Evolutionary conservation across 2,113 vertebrate species (phyloP).

Genomic region (Oncorhynchus kisutch): DNA sequence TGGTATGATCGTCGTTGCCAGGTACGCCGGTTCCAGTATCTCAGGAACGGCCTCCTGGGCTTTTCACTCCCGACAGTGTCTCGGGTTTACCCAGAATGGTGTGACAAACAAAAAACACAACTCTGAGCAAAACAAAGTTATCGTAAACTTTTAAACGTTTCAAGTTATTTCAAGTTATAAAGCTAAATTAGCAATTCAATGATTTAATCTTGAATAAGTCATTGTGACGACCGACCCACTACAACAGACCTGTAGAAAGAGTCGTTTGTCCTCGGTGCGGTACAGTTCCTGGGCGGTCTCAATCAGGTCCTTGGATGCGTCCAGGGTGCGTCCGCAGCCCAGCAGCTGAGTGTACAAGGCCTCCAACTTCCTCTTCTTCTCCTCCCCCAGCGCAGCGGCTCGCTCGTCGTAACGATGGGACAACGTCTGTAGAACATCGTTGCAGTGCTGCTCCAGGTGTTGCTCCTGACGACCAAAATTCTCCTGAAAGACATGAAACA

Average conservation of each 20-base stretch:
- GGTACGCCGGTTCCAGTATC: too few species aligned
- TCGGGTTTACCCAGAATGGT: too few species aligned
- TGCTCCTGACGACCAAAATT: slow-evolving; percentile 92
- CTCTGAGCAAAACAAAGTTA: too few species aligned
- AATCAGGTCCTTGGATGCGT: slow-evolving; percentile 86
- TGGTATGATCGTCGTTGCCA: too few species aligned
- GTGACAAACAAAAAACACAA: too few species aligned
- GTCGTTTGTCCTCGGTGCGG: slow-evolving; percentile 77
- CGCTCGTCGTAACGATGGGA: slow-evolving; percentile 84
- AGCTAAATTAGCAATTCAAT: too few species aligned
- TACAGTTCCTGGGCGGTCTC: slow-evolving; percentile 82
- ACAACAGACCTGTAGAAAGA: slow-evolving; percentile 84
- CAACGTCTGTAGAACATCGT: slow-evolving; percentile 86
- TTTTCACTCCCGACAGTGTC: too few species aligned
- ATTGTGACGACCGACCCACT: not conserved
- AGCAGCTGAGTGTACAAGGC: slow-evolving; percentile 87
- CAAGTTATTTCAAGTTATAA: too few species aligned
- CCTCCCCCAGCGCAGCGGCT: slow-evolving; percentile 77
- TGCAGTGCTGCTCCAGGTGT: slow-evolving; percentile 89
- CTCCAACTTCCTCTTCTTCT: slow-evolving; percentile 89
- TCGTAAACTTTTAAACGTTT: too few species aligned
- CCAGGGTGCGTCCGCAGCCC: slow-evolving; percentile 81
- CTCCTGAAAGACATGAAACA: slow-evolving; percentile 75
- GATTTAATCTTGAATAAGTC: too few species aligned
- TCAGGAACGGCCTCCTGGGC: too few species aligned